Base-by-base conservation (phyloP, 2,797 vertebrate species). In the Microctenopoma stevenorrisi region DNA sequence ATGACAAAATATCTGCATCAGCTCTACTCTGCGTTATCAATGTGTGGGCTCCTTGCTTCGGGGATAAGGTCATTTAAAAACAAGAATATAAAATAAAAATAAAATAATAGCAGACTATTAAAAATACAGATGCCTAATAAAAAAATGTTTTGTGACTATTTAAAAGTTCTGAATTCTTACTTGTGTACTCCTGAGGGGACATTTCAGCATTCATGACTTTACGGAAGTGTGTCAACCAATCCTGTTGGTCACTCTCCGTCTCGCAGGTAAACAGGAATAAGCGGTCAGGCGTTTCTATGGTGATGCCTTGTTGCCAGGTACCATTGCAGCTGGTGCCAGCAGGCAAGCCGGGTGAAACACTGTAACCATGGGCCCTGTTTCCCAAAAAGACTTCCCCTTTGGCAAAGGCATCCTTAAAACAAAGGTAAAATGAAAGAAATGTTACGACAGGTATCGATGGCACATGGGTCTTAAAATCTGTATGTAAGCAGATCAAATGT, bases 301-400 rank as follows among this genome's bases (percentile, higher is more conserved):
- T 96, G 91, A 98, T 91, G 40, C 95, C 96, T 0, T 95, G 70
- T 14, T 92, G 94, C 95, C 96, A 97, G 68, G 88, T 74, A 6
- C 95, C 92, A 57, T 92, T 96, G 70, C 93, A 92, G 83, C 96
- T 89, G 26, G 92, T 93, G 52, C 91, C 91, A 0, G 82, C 15
- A 1, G 95, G 94, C n/a, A 96, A 72, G 16, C 95, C 95, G 1
- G 91, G 53, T 7, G 74, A 80, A 35, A 87, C 92, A 0, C 83
- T 89, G 74, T 97, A 98, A 1, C 95, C 95, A 3, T 95, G 91
- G 55, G 95, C 94, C 22, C 59, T 73, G 89, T 94, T 95, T 26
- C 96, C 96, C 69, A 98, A 76, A 72, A 97, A 98, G 16, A 95
- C 95, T 62, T 98, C 96, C 0, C 96, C 96, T 85, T 96, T 97